These are phyloP conservation scores for Tichodroma muraria DNA, from an alignment of 2,113 vertebrate species.

Conservation along the genomic window DNA sequence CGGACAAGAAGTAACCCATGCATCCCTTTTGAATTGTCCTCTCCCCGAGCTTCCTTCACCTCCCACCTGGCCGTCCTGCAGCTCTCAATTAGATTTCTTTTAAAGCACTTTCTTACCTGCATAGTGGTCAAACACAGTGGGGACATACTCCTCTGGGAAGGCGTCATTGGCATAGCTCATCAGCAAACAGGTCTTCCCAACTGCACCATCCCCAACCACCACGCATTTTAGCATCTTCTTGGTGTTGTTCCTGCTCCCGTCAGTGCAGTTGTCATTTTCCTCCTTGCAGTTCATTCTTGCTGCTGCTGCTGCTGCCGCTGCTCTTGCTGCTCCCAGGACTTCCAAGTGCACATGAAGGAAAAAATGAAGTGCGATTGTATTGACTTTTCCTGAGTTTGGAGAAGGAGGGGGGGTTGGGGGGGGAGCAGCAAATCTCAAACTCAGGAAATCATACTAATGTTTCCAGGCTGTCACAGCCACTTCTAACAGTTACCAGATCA, in stretches of 20 bases:
- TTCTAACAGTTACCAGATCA: conserved; percentile 39
- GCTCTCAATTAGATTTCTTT: neutral
- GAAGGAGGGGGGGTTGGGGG: neutral
- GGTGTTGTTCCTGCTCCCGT: conserved; percentile 20
- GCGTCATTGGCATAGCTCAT: conserved; percentile 84
- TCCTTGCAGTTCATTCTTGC: conserved; percentile 68
- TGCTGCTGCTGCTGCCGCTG: neutral
- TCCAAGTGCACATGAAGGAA: conserved; percentile 52
- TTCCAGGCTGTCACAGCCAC: conserved; percentile 46
- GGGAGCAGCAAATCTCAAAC: neutral
- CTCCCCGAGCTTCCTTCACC: neutral
- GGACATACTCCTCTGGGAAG: conserved; percentile 80
- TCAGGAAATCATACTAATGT: conserved; percentile 69
- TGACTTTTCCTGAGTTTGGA: conserved; percentile 35
- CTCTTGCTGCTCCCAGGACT: conserved; percentile 20
- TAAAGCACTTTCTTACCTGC: conserved; percentile 70
- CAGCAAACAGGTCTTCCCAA: conserved; percentile 80
- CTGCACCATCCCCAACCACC: conserved; percentile 80
- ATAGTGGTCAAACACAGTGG: conserved; percentile 82
- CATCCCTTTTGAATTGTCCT: neutral
- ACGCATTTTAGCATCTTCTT: conserved; percentile 81
- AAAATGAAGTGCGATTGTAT: conserved; percentile 39
- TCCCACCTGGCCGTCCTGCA: neutral
- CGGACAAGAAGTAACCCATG: neutral
- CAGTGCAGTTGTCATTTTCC: conserved; percentile 40